A percentile compares a stretch with the other conserved stretches of the same genome.
Evolutionary conservation across 2,888 invertebrate genomes (phyloP).

Genomic region (Cosmopolites sordidus): DNA sequence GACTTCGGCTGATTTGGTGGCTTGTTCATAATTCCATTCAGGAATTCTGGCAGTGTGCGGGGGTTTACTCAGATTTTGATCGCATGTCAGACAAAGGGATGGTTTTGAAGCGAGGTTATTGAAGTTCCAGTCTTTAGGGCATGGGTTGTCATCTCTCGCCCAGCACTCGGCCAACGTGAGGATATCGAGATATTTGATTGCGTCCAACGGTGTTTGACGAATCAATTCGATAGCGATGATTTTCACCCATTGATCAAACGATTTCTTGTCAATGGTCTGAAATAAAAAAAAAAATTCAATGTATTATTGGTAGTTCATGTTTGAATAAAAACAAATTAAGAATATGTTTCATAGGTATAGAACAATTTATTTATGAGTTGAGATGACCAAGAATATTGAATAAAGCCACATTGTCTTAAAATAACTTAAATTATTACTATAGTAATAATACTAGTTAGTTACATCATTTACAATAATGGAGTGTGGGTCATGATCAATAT

Average conservation of each 20-base stretch:
- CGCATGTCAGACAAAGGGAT: constrained; percentile 20
- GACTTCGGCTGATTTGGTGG: neutral
- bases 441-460: too few species aligned
- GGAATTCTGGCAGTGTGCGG: neutral
- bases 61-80: neutral
- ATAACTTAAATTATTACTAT: too few species aligned
- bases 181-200: constrained; percentile 69
- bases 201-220: constrained; percentile 68
- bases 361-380: too few species aligned
- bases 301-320: too few species aligned
- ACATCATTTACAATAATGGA: too few species aligned
- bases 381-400: too few species aligned
- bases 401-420: too few species aligned
- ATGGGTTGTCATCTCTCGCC: constrained; percentile 27
- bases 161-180: constrained; percentile 53
- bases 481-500: too few species aligned
- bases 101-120: constrained; percentile 17
- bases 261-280: constrained; percentile 65
- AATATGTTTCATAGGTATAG: too few species aligned
- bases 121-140: constrained; percentile 40
- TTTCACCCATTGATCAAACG: constrained; percentile 71
- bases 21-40: constrained; percentile 1
- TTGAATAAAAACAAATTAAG: too few species aligned
- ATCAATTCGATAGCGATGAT: constrained; percentile 71
- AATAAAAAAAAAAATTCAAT: too few species aligned